Percentiles rank a stretch among this genome's conserved stretches.
Conservation (phyloP, 2,797 vertebrate species). For the Cheracebus regulus region DNA sequence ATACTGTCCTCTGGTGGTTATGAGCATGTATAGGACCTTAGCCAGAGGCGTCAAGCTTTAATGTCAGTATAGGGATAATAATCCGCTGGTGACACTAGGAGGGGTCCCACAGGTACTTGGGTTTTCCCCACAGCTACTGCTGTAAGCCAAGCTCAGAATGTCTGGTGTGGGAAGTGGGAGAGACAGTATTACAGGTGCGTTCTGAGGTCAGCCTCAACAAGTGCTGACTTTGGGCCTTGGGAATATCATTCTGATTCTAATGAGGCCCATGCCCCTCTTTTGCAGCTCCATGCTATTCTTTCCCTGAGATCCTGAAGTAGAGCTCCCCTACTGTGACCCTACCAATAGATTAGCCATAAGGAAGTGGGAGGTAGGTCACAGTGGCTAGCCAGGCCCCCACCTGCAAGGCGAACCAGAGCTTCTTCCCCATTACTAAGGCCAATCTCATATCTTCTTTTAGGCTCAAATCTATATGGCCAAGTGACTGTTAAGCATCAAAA, state of each 20-base stretch:
- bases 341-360: background rate
- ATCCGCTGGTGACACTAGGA: background rate
- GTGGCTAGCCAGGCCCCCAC: background rate
- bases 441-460: background rate
- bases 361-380: background rate
- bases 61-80: background rate
- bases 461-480: background rate
- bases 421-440: background rate
- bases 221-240: background rate
- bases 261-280: background rate
- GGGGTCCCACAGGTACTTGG: background rate
- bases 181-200: background rate
- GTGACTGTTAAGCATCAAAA: background rate
- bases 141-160: background rate
- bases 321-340: background rate
- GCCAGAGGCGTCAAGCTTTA: background rate
- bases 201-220: background rate
- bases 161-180: background rate
- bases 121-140: background rate
- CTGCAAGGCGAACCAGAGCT: background rate
- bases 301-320: background rate
- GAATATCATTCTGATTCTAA: background rate
- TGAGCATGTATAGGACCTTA: background rate
- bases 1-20: constrained; percentile 44
- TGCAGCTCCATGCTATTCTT: background rate